Evolutionary conservation across 1,140 invertebrate genomes (phyloP).

Genomic region (Venturia canescens): DNA sequence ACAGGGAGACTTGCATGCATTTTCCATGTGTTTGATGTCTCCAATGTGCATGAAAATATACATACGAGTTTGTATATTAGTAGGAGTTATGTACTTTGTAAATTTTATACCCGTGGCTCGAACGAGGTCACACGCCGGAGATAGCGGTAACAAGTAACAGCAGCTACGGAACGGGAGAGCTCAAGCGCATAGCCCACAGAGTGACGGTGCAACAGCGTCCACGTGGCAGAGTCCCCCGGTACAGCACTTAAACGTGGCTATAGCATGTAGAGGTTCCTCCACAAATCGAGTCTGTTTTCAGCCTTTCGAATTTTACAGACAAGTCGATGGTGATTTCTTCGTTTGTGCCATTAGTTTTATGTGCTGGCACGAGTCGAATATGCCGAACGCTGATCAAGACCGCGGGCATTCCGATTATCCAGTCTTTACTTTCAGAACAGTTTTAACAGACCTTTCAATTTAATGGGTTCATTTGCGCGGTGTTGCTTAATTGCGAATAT

Average conservation of each 20-base stretch:
- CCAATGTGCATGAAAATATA: background rate
- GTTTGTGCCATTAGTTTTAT: too few relatives aligned
- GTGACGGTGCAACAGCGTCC: conserved; percentile 57
- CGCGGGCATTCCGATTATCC: too few relatives aligned
- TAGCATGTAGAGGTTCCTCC: background rate
- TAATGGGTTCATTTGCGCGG: too few relatives aligned
- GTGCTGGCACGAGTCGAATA: too few relatives aligned
- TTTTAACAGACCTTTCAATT: too few relatives aligned
- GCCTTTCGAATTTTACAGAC: too few relatives aligned
- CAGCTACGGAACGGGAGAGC: background rate
- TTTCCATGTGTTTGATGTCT: background rate
- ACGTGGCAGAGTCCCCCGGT: conserved; percentile 50
- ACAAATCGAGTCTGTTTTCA: background rate
- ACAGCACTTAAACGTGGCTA: conserved; percentile 8
- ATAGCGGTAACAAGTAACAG: conserved; percentile 58
- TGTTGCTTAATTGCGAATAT: too few relatives aligned
- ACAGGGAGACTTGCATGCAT: too few relatives aligned
- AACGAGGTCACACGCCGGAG: conserved; percentile 62
- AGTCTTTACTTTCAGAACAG: too few relatives aligned
- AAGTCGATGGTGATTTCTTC: too few relatives aligned
- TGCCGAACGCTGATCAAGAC: too few relatives aligned
- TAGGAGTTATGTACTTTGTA: background rate
- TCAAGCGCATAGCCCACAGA: conserved; percentile 38
- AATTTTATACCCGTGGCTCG: conserved; percentile 31
- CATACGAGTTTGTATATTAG: background rate